Base-by-base conservation (phyloP, 2,888 invertebrate species). In the Callyntrura sp. region DNA sequence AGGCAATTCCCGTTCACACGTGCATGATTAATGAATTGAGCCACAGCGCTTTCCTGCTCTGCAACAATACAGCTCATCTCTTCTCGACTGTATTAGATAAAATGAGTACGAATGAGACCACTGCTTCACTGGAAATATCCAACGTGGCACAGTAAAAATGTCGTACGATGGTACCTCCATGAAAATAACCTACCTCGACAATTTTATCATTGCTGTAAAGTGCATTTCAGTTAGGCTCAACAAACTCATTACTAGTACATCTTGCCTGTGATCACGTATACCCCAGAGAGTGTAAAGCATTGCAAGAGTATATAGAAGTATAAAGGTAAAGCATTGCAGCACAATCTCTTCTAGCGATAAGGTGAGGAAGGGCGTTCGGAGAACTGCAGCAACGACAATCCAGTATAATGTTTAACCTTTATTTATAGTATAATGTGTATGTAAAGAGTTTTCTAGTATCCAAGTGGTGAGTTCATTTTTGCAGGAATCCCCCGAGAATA, bases 1-100 rank as follows among this genome's bases (percentile, higher is more conserved):
- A 5, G 20, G 20, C 20, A 65, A 25, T 25, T 11, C 12, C n/a
- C 12, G 25, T 43, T 6, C 11, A 73, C 73, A 73, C 73, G 73
- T 73, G 73, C 20, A 20, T 73, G 45, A 12, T 62, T n/a, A n/a
- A 73, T 68, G 14, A 73, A 73, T 73, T 73, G 45, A 14, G 20
- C 73, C 17, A 20, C 45, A 17, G 9, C 62, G n/a, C 25, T 14
- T 3, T 28, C 35, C 2, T n/a, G n/a, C n/a, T n/a, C n/a, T n/a
- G n/a, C n/a, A n/a, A n/a, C n/a, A n/a, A n/a, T n/a, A n/a, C n/a
- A n/a, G n/a, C n/a, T n/a, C n/a, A n/a, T n/a, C n/a, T n/a, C n/a
- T n/a, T n/a, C n/a, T n/a, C n/a, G n/a, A n/a, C n/a, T n/a, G n/a
- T n/a, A 68, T 68, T 4, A 35, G 35, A 35, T n/a, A 68, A 20